phyloP scores from a whole-genome alignment of 37 sponge, comb jelly and placozoan species.

The Theonella swinhoei region DNA sequence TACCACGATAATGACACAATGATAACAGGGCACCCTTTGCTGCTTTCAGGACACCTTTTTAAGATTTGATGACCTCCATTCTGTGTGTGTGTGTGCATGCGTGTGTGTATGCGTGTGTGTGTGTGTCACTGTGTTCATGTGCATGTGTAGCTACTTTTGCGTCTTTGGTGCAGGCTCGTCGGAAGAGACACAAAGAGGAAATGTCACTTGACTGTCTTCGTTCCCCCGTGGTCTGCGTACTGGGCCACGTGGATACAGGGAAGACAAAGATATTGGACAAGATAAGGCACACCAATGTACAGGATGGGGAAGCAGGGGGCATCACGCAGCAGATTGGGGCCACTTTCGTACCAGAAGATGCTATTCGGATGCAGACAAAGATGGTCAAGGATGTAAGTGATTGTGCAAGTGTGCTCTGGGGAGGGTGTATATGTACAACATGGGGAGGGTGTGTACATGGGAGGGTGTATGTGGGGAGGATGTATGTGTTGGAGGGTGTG shows the following conservation, averaged over 20 bases:
- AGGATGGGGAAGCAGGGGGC: constrained; percentile 99
- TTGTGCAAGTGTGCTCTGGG: not conserved
- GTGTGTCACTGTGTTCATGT: no score
- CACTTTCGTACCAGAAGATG: constrained; percentile 93
- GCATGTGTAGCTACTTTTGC: no score
- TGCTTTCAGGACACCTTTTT: no score
- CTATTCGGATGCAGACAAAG: constrained; percentile 84
- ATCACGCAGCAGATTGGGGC: constrained; percentile 99
- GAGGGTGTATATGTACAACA: not conserved
- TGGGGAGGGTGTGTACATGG: not conserved
- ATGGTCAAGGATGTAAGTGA: constrained; percentile 86
- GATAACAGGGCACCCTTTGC: no score
- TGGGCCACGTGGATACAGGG: constrained; percentile 99
- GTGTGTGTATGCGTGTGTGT: no score
- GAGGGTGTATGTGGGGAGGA: no score
- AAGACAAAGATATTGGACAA: constrained; percentile 99
- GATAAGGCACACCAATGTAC: constrained; percentile 84
- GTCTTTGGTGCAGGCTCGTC: no score
- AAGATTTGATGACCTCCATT: no score
- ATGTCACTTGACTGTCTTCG: constrained; percentile 70
- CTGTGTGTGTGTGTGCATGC: no score
- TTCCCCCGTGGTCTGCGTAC: constrained; percentile 96
- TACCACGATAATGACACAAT: no score
- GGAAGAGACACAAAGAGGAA: constrained; percentile 41
- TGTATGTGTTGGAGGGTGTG: not conserved